Percentiles rank a stretch among this genome's conserved stretches.
phyloP scores from a whole-genome alignment of 2,888 invertebrate genomes.

The Caenorhabditis sp. region DNA sequence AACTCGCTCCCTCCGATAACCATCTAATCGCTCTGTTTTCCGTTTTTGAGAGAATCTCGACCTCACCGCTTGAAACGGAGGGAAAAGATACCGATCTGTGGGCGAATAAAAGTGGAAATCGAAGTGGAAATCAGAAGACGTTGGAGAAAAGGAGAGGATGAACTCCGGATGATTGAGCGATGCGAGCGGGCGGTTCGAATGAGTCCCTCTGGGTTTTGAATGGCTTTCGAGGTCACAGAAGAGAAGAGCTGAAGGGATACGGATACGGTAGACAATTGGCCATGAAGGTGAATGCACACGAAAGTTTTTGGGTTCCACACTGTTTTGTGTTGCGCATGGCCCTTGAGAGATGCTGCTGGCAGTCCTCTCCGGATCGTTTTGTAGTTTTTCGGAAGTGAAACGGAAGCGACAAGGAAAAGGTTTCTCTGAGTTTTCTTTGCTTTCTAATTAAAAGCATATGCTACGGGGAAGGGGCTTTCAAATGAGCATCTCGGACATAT shows the following conservation, averaged over 20 bases:
- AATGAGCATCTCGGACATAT: not conserved
- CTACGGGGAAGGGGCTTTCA: not conserved
- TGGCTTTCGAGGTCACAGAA: too few relatives aligned
- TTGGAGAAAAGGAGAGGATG: conserved; percentile 10
- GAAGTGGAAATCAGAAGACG: conserved; percentile 15
- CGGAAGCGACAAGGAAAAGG: too few relatives aligned
- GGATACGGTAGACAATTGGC: too few relatives aligned
- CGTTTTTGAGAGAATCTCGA: conserved; percentile 40
- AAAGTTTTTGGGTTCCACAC: too few relatives aligned
- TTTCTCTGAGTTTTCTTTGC: not conserved
- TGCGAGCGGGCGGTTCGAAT: conserved; percentile 16
- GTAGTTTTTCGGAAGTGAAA: too few relatives aligned
- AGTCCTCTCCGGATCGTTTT: too few relatives aligned
- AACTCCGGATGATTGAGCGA: conserved; percentile 48
- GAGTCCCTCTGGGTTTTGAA: too few relatives aligned
- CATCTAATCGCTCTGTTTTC: not conserved
- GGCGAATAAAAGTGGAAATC: conserved; percentile 13
- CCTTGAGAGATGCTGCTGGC: too few relatives aligned
- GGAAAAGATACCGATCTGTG: conserved; percentile 42
- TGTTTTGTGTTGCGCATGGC: too few relatives aligned
- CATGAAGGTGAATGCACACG: too few relatives aligned
- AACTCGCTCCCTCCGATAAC: conserved; percentile 6
- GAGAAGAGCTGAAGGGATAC: not conserved
- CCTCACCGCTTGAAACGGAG: conserved; percentile 48
- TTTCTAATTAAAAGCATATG: not conserved